A percentile compares a stretch with the other conserved stretches of the same genome.
These are phyloP conservation scores for Takifugu ocellatus DNA, from an alignment of 2,797 vertebrate species.

Conservation along the genomic window DNA sequence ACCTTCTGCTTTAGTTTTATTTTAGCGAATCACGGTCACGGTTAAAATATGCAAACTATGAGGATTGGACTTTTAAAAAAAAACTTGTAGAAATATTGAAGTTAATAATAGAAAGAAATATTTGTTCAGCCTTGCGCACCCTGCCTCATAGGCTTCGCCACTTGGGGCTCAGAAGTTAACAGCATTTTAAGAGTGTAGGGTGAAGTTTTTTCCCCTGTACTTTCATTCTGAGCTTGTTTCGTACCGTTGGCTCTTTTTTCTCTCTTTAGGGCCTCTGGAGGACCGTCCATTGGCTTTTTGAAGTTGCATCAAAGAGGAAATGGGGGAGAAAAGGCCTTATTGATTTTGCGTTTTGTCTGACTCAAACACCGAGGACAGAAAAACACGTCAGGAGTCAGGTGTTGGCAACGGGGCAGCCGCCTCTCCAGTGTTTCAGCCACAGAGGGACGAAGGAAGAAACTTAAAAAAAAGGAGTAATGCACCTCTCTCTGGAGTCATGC, in stretches of 20 bases:
- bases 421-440: conserved; percentile 49
- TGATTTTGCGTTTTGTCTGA: conserved; percentile 85
- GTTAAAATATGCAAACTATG: conserved; percentile 7
- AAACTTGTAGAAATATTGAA: not conserved
- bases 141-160: conserved; percentile 30
- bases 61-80: not conserved
- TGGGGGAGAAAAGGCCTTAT: conserved; percentile 78
- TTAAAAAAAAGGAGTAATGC: conserved; percentile 51
- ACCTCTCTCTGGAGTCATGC: conserved; percentile 43
- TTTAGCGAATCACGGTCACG: conserved; percentile 12
- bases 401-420: conserved; percentile 53
- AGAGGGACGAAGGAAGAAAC: conserved; percentile 34
- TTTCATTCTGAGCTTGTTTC: conserved; percentile 71
- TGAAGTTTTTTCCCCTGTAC: conserved; percentile 54
- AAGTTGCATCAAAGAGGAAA: conserved; percentile 85
- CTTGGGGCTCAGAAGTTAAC: conserved; percentile 60
- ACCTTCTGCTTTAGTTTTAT: conserved; percentile 14
- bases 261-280: conserved; percentile 70
- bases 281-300: conserved; percentile 79
- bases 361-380: conserved; percentile 76
- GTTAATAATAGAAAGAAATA: conserved; percentile 15
- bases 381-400: conserved; percentile 71
- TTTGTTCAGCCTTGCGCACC: conserved; percentile 12
- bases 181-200: conserved; percentile 57
- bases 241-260: conserved; percentile 58